These are phyloP conservation scores for Andricus curvator DNA, from an alignment of 2,888 invertebrate genomes.

Conservation along the genomic window DNA sequence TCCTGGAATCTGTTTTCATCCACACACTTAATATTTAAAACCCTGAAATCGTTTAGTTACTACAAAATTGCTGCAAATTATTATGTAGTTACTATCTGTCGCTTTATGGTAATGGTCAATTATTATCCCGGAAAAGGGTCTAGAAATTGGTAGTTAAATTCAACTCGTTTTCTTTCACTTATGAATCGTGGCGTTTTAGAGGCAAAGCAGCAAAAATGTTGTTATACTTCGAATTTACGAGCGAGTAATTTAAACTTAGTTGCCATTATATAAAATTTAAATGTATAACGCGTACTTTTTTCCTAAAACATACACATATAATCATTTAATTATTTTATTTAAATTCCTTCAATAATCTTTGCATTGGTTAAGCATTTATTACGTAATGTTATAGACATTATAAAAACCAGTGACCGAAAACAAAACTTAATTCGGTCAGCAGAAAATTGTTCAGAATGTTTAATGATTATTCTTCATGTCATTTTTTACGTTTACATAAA, in stretches of 20 bases:
- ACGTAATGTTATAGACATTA: too few relatives aligned
- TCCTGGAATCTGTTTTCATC: background rate
- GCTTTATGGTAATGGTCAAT: background rate
- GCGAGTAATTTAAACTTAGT: background rate
- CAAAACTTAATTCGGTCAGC: too few relatives aligned
- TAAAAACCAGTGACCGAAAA: too few relatives aligned
- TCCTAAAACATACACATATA: background rate
- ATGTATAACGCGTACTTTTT: background rate
- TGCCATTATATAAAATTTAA: background rate
- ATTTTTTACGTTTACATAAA: too few relatives aligned
- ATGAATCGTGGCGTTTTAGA: background rate
- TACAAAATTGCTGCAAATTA: background rate
- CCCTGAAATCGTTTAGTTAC: background rate
- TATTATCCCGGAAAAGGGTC: background rate
- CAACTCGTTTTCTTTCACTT: constrained; percentile 1
- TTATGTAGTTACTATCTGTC: background rate
- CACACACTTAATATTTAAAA: background rate
- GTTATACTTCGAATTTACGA: background rate
- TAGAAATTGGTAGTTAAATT: background rate
- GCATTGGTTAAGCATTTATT: background rate
- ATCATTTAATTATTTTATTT: background rate
- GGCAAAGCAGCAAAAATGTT: background rate
- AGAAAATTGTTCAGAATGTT: too few relatives aligned
- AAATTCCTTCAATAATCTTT: too few relatives aligned
- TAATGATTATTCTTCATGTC: too few relatives aligned